Evolutionary conservation across 2,888 invertebrate species (phyloP).

Genomic region (Apamea anceps): DNA sequence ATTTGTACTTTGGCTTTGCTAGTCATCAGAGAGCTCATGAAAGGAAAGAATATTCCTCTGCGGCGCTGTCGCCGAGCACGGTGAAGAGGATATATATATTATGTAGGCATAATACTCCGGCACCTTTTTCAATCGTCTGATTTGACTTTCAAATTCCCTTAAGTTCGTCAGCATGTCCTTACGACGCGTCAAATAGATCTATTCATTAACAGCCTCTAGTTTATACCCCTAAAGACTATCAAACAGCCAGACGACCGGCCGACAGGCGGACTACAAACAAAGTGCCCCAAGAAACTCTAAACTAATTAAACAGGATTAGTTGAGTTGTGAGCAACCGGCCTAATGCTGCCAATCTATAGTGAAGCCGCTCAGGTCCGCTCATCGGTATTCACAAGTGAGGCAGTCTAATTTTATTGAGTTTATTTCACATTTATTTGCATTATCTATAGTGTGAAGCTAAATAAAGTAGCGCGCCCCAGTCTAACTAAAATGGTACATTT

Average conservation of each 20-base stretch:
- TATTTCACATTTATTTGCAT: constrained; percentile 62
- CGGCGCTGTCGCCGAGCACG: background rate
- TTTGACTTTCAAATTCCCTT: constrained; percentile 19
- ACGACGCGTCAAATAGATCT: constrained; percentile 14
- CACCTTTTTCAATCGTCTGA: background rate
- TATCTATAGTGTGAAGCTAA: constrained; percentile 56
- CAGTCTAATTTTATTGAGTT: constrained; percentile 59
- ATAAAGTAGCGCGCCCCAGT: constrained; percentile 16
- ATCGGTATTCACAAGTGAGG: constrained; percentile 47
- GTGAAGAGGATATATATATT: background rate
- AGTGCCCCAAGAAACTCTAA: constrained; percentile 30
- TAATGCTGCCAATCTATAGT: constrained; percentile 21
- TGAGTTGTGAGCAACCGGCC: constrained; percentile 47
- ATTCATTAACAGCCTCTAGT: constrained; percentile 45
- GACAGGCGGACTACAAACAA: constrained; percentile 45
- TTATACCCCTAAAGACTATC: constrained; percentile 39
- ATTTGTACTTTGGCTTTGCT: background rate
- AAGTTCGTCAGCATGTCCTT: background rate
- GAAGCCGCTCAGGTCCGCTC: constrained; percentile 44
- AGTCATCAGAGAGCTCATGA: background rate
- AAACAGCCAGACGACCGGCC: constrained; percentile 25
- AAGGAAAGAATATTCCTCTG: background rate
- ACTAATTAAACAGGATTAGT: constrained; percentile 46
- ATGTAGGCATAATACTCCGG: background rate
- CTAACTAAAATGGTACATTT: constrained; percentile 22